Evolutionary conservation across 2,888 invertebrate genomes (phyloP).

Genomic region (Rhagophthalmus giganteus): DNA sequence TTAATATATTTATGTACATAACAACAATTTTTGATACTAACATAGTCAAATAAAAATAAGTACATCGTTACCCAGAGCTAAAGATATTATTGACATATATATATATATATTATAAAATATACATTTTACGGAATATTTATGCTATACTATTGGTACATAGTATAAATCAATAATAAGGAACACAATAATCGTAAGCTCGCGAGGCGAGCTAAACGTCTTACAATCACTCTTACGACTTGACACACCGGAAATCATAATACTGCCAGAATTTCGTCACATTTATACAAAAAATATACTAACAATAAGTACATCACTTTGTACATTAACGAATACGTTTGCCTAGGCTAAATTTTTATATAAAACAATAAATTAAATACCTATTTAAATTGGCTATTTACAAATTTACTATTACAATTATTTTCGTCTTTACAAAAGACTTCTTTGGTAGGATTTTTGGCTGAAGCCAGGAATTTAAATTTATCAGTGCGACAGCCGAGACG

Average conservation of each 20-base stretch:
- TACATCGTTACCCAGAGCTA: slow-evolving; percentile 24
- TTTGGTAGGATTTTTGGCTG: slow-evolving; percentile 31
- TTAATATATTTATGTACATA: slow-evolving; percentile 51
- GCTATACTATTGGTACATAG: slow-evolving; percentile 13
- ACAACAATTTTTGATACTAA: slow-evolving; percentile 47
- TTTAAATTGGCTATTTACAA: slow-evolving; percentile 31
- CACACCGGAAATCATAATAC: slow-evolving; percentile 33
- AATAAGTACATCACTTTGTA: slow-evolving; percentile 33
- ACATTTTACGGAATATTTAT: slow-evolving; percentile 24
- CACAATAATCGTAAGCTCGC: slow-evolving; percentile 19
- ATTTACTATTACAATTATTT: slow-evolving; percentile 29
- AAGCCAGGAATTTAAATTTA: slow-evolving; percentile 24
- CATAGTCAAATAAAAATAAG: slow-evolving; percentile 22
- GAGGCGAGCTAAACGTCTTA: slow-evolving; percentile 8
- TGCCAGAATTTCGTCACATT: slow-evolving; percentile 35
- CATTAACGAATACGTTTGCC: slow-evolving; percentile 17
- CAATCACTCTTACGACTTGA: slow-evolving; percentile 9
- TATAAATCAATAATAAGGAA: slow-evolving; percentile 23
- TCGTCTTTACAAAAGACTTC: slow-evolving; percentile 28
- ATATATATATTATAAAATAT: too few species aligned
- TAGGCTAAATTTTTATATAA: slow-evolving; percentile 17
- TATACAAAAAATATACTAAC: slow-evolving; percentile 41
- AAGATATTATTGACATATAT: slow-evolving; percentile 16
- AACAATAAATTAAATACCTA: slow-evolving; percentile 36
- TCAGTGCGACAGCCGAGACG: slow-evolving; percentile 40